A percentile compares a stretch with the other conserved stretches of the same genome.
Evolutionary conservation across 2,888 invertebrate genomes (phyloP).

Genomic region (Hydrotaea diabolus): DNA sequence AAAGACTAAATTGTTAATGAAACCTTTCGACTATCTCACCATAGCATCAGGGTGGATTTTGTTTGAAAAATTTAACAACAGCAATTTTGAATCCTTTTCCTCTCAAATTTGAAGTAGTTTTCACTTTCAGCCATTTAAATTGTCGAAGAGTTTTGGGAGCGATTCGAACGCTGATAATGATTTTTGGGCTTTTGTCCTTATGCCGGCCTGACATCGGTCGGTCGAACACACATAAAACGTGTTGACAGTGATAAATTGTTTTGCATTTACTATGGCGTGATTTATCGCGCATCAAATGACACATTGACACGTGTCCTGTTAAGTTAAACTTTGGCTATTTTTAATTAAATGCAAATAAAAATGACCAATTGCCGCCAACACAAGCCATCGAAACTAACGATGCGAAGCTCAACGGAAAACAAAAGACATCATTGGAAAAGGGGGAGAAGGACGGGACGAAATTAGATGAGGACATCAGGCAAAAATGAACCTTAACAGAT

Average conservation of each 20-base stretch:
- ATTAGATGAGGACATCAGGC: not conserved
- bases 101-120: conserved; percentile 56
- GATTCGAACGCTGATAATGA: conserved; percentile 51
- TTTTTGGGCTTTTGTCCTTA: conserved; percentile 40
- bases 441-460: not conserved
- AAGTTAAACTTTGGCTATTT: conserved; percentile 72
- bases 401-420: not conserved
- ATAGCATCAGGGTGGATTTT: no score
- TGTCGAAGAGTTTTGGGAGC: not conserved
- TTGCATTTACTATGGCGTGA: conserved; percentile 78
- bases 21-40: not conserved
- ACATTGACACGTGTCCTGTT: conserved; percentile 78
- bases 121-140: not conserved
- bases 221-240: conserved; percentile 65
- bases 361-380: conserved; percentile 76
- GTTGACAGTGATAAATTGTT: conserved; percentile 80
- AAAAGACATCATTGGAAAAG: not conserved
- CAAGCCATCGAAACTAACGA: conserved; percentile 11
- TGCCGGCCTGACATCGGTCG: not conserved
- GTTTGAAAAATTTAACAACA: conserved; percentile 73
- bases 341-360: conserved; percentile 80
- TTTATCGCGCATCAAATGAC: conserved; percentile 76
- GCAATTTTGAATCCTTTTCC: conserved; percentile 75
- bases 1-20: conserved; percentile 9
- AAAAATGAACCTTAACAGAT: no score